Conservation (phyloP, 2,113 vertebrate species). For the Xenopus borealis region DNA sequence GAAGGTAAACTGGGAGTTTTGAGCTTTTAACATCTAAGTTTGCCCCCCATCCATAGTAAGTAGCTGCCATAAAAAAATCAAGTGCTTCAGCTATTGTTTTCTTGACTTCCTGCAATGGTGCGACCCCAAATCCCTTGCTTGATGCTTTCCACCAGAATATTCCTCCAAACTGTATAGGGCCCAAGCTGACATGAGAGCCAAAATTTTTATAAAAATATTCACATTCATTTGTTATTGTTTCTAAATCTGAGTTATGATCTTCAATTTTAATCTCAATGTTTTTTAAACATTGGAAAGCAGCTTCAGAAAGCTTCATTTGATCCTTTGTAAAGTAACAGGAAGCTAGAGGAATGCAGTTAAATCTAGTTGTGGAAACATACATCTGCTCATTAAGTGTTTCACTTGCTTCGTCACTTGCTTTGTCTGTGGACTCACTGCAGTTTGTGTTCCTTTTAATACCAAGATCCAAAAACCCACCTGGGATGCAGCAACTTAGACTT, state of each 20-base stretch:
- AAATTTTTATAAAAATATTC: conserved; percentile 57
- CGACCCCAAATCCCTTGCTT: conserved; percentile 46
- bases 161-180: conserved; percentile 62
- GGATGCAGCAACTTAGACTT: conserved; percentile 34
- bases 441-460: neutral
- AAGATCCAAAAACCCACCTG: neutral
- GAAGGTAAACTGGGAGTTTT: neutral
- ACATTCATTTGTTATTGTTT: neutral
- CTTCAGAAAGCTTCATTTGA: conserved; percentile 53
- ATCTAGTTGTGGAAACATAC: conserved; percentile 54
- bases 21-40: accelerated
- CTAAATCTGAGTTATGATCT: neutral
- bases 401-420: accelerated
- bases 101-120: conserved; percentile 49
- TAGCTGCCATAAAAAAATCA: neutral
- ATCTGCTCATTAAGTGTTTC: conserved; percentile 13
- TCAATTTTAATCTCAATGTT: conserved; percentile 46
- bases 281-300: neutral
- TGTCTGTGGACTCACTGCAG: conserved; percentile 8
- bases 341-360: conserved; percentile 58
- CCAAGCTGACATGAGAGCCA: conserved; percentile 60
- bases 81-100: conserved; percentile 19
- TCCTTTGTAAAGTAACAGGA: conserved; percentile 55
- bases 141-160: conserved; percentile 65
- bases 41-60: neutral